phyloP scores from a whole-genome alignment of 2,113 vertebrate genomes.

The Coturnix japonica region DNA sequence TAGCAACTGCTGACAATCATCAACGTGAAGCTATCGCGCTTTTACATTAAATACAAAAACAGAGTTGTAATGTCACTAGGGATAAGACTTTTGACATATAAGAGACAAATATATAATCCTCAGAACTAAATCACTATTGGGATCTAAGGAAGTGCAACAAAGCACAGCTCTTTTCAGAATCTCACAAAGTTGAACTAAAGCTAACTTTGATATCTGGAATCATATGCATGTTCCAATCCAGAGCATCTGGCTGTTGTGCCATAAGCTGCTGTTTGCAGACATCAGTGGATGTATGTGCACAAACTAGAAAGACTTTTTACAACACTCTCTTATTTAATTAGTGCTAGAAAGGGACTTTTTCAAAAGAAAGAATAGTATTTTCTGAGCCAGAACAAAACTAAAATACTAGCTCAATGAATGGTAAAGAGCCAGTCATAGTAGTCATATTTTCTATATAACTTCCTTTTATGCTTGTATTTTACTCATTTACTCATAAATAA shows the following conservation, averaged over 20 bases:
- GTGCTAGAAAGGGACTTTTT: conserved; percentile 41
- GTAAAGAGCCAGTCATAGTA: not conserved
- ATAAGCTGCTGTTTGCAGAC: conserved; percentile 56
- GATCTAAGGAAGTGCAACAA: conserved; percentile 81
- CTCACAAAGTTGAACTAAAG: conserved; percentile 78
- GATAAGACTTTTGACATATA: conserved; percentile 90
- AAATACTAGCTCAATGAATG: not conserved
- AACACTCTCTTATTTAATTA: conserved; percentile 74
- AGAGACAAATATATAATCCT: conserved; percentile 85
- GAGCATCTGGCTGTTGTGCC: conserved; percentile 27
- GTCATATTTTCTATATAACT: not conserved
- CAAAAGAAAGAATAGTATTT: conserved; percentile 17
- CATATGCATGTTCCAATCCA: conserved; percentile 60
- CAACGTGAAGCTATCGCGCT: conserved; percentile 85
- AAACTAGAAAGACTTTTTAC: conserved; percentile 51
- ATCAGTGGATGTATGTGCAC: conserved; percentile 23
- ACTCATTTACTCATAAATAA: not conserved
- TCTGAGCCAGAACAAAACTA: not conserved
- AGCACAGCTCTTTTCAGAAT: conserved; percentile 80
- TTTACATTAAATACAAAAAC: conserved; percentile 92
- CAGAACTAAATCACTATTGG: conserved; percentile 80
- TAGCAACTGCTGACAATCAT: conserved; percentile 93
- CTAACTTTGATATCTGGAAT: conserved; percentile 80
- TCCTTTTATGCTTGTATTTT: not conserved
- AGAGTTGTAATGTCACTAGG: conserved; percentile 89